Conservation (phyloP, 2,113 vertebrate species). For the Phyllostomus hastatus region DNA sequence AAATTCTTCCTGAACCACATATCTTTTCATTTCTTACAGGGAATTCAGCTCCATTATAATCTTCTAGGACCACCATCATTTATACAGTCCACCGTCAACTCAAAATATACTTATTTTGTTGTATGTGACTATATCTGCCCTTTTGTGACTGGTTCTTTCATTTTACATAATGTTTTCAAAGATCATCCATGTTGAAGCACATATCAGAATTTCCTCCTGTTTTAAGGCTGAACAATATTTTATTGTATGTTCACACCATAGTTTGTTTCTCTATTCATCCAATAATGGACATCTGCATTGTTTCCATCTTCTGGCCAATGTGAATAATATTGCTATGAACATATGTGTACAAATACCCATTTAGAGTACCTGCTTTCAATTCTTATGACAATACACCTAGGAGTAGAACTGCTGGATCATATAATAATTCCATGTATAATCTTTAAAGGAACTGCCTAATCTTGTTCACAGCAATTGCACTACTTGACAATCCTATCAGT, state of each 20-base stretch:
- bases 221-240: not conserved
- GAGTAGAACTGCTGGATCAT: not conserved
- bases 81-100: not conserved
- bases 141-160: not conserved
- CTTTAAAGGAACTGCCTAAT: not conserved
- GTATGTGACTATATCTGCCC: not conserved
- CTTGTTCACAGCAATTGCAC: not conserved
- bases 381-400: not conserved
- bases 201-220: not conserved
- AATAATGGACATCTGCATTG: not conserved
- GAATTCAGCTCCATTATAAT: not conserved
- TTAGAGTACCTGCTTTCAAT: not conserved
- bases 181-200: not conserved
- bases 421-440: not conserved
- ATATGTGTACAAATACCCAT: not conserved
- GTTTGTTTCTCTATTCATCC: not conserved
- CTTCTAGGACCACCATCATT: not conserved
- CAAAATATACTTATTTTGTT: not conserved
- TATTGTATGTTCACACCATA: not conserved
- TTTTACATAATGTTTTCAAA: not conserved
- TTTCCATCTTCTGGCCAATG: not conserved
- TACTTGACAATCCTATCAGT: not conserved
- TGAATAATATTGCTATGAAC: not conserved
- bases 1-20: not conserved
- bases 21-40: not conserved